These are phyloP conservation scores for Lepisosteus osseus DNA, from an alignment of 2,113 vertebrate genomes.

Conservation along the genomic window DNA sequence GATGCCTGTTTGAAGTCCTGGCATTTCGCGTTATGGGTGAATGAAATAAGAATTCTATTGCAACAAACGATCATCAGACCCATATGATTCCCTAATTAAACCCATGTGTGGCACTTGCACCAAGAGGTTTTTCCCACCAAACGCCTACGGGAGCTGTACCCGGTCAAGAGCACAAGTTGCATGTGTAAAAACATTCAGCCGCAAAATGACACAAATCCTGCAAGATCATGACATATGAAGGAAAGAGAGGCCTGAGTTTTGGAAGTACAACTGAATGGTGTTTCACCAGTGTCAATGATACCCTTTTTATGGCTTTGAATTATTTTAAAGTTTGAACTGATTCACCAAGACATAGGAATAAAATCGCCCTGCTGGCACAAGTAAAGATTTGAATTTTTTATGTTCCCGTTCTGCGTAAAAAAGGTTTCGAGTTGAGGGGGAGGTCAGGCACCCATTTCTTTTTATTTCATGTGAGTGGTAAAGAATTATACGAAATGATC, in stretches of 20 bases:
- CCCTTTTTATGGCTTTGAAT: too few relatives aligned
- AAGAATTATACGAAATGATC: slow-evolving; percentile 28
- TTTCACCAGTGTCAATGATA: not conserved
- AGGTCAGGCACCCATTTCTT: slow-evolving; percentile 44
- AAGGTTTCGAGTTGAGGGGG: slow-evolving; percentile 46
- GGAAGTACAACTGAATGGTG: too few relatives aligned
- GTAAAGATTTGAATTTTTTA: slow-evolving; percentile 35
- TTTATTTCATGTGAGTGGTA: not conserved
- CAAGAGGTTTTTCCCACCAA: slow-evolving; percentile 64
- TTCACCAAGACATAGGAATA: slow-evolving; percentile 33
- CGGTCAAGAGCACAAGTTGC: slow-evolving; percentile 43
- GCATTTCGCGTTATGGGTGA: slow-evolving; percentile 85
- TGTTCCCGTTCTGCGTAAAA: slow-evolving; percentile 52
- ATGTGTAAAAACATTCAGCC: slow-evolving; percentile 76
- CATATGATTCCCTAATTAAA: slow-evolving; percentile 81
- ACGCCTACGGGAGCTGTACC: slow-evolving; percentile 27
- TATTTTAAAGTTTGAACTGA: too few relatives aligned
- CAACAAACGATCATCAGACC: slow-evolving; percentile 75
- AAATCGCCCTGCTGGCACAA: slow-evolving; percentile 39
- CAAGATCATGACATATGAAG: slow-evolving; percentile 20
- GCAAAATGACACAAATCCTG: slow-evolving; percentile 56
- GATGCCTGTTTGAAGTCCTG: slow-evolving; percentile 78
- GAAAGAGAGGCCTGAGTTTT: not conserved
- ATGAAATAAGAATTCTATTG: slow-evolving; percentile 79
- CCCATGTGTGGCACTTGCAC: slow-evolving; percentile 78